Base-by-base conservation (phyloP, 2,113 vertebrate species). In the Cricetomys ansorgei region DNA sequence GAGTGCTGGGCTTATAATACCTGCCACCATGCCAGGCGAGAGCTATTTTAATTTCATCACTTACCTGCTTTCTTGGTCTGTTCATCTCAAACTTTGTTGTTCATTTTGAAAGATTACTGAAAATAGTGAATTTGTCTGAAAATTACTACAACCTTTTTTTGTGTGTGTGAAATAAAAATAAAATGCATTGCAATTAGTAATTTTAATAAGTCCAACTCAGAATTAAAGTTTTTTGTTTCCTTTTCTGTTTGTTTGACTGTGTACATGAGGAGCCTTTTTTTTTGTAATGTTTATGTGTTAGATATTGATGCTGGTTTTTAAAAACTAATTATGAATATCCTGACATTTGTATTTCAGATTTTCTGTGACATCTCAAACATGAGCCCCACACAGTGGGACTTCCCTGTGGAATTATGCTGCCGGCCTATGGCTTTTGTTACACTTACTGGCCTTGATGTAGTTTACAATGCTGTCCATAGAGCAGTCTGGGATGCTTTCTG, bases 401-500 rank as follows among this genome's bases (percentile, higher is more conserved):
- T 99, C 90, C 99, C 99, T 31, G 99, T 99, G n/a, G 99, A 99
- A 98, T 97, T 99, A 64, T 99, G 99, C 94, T 99, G 99, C 97
- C 99, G 99, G 72, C 99, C 99, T 29, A 99, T 99, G 99, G 99
- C 99, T 31, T 99, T 99, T 80, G 99, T 99, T 80, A 99, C 99
- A 4, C 98, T 99, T 7, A 99, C 99, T 0, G 99, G 99, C 70
- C 98, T 99, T 97, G 99, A 99, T 96, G 99, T 99, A 91, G 98
- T 99, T 15, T 99, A 99, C 95, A 99, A 99, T 91, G 99, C 99
- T 3, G 98, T 99, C 79, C 99, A 99, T 95, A 98, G 99, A 34
- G 99, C 99, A 70, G 99, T 99, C 73, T 99, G 99, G 99, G 99
- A 99, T 17, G 99, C 99, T 48, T 99, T 99, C 98, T 99, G 99